These are phyloP conservation scores for Luperina nickerlii DNA, from an alignment of 2,888 invertebrate genomes.

Conservation along the genomic window DNA sequence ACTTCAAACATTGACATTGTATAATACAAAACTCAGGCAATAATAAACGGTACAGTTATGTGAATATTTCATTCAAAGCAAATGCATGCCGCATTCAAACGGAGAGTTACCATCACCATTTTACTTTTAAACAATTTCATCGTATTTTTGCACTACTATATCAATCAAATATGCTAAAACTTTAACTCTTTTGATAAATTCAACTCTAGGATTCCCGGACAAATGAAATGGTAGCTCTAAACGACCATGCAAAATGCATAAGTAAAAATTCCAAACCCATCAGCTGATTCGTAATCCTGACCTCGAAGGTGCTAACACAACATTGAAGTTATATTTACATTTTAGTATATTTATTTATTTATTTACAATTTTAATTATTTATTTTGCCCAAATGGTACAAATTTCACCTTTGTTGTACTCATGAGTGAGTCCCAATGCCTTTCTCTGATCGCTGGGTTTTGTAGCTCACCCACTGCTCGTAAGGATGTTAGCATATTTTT, in stretches of 20 bases:
- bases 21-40: constrained; percentile 73
- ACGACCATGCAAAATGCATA: constrained; percentile 74
- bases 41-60: constrained; percentile 60
- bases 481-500: constrained; percentile 99
- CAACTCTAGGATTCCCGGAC: neutral
- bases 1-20: constrained; percentile 66
- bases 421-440: constrained; percentile 99
- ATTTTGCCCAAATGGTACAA: constrained; percentile 61
- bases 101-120: constrained; percentile 56
- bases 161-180: neutral
- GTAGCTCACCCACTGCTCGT: constrained; percentile 98
- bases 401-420: constrained; percentile 96
- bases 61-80: constrained; percentile 67
- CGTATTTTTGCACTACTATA: neutral
- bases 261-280: constrained; percentile 71
- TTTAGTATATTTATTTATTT: constrained; percentile 64
- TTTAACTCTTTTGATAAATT: neutral
- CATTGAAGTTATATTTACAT: constrained; percentile 73
- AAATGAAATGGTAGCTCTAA: constrained; percentile 57
- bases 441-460: constrained; percentile 98
- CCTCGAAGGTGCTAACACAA: constrained; percentile 70
- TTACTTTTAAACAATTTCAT: neutral
- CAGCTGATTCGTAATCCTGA: constrained; percentile 54
- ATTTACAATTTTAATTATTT: constrained; percentile 73
- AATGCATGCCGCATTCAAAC: constrained; percentile 66